Conservation (phyloP, 2,113 vertebrate genomes). For the Bungarus multicinctus region DNA sequence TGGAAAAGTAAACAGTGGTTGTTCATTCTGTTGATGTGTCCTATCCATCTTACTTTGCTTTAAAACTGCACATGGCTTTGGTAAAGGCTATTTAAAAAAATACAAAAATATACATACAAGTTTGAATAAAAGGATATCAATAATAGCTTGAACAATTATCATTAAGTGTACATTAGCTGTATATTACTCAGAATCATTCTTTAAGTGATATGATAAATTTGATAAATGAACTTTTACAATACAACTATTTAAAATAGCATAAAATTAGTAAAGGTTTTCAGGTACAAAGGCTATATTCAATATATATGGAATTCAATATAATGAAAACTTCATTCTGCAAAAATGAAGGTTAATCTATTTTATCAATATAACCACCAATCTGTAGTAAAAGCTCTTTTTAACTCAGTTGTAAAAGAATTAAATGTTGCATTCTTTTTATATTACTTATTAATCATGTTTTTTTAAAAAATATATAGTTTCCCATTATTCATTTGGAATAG, state of each 20-base stretch:
- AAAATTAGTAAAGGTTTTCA: neutral
- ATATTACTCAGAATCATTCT: neutral
- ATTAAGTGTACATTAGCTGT: neutral
- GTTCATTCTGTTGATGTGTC: neutral
- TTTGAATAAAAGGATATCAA: neutral
- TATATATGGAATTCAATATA: neutral
- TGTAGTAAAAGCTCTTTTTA: neutral
- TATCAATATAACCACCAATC: neutral
- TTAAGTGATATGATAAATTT: neutral
- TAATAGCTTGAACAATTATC: neutral
- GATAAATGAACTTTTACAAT: neutral
- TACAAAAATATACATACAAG: neutral
- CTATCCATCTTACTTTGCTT: neutral
- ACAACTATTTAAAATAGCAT: neutral
- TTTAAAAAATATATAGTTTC: slow-evolving; percentile 2
- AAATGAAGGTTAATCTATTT: neutral
- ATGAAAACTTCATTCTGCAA: neutral
- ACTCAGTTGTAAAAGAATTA: neutral
- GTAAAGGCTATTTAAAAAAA: neutral
- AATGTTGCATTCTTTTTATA: neutral
- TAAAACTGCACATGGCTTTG: neutral
- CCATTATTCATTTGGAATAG: neutral
- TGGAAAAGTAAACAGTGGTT: neutral
- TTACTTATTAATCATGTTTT: neutral
- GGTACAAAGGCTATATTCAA: neutral